Base-by-base conservation (phyloP, 1,140 invertebrate genomes). In the Conus betulinus region DNA sequence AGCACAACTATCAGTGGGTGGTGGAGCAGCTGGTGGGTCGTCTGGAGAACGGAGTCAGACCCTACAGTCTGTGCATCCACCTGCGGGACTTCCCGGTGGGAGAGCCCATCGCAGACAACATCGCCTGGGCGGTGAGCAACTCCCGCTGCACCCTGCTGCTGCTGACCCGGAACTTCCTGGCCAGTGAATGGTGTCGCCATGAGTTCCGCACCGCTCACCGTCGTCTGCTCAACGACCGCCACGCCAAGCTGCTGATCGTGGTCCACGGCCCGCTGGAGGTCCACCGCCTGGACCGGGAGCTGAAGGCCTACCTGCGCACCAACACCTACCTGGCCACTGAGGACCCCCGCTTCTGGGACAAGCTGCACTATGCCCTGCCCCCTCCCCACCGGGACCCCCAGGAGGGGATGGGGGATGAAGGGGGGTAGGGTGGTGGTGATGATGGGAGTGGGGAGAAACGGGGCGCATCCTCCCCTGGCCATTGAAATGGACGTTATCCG, bases 1-100 rank as follows among this genome's bases (percentile, higher is more conserved):
- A 98, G n/a, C 98, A 98, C 95, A 98, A 99, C 95, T 97, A 98
- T 92, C 97, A 98, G 93, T 98, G 98, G 93, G 97, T 99, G 0
- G 96, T 97, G 53, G 97, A 98, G 91, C 97, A 97, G 13, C 96
- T 99, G 74, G 97, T 97, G 5, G 97, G 97, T 4, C 97, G 98
- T 92, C 94, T 99, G 84, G 98, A 99, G 94, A 97, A 97, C 88
- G 97, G 96, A 5, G 97, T 97, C 0, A 96, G 97, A 85, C 96
- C 97, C n/a, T 99, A 98, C 94, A 98, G 98, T 94, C 96, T 99
- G 79, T 99, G 98, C 94, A 96, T 99, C 76, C 98, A 98, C 93
- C 98, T 98, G 95, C 96, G 98, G 39, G 98, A 99, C 94, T 98
- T 98, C 92, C 97, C 97, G n/a, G 97, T 97, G 39, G 97, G 98